Conservation (phyloP, 1,140 invertebrate genomes). For the Lysiphlebus fabarum region DNA sequence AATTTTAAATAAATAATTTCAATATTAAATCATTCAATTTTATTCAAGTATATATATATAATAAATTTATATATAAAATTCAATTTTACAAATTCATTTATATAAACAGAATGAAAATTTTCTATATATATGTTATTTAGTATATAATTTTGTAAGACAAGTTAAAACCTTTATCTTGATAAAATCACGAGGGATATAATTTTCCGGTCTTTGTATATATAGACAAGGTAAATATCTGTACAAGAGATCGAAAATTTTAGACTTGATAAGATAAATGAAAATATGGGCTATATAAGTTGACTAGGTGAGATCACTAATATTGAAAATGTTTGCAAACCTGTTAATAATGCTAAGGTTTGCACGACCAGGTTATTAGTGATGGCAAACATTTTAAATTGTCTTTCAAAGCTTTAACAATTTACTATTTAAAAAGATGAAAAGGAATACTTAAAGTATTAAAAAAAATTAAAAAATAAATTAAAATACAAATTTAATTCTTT, state of each 20-base stretch:
- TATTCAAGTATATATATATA: too few species aligned
- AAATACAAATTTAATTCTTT: too few species aligned
- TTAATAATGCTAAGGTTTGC: constrained; percentile 52
- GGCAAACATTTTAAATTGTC: constrained; percentile 50
- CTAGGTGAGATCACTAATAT: constrained; percentile 45
- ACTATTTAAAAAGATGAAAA: too few species aligned
- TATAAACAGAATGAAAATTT: not conserved
- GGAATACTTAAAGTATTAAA: too few species aligned
- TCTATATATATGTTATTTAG: too few species aligned
- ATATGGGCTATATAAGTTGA: constrained; percentile 24
- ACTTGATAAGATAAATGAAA: constrained; percentile 20
- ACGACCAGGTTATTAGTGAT: constrained; percentile 48
- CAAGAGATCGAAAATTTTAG: constrained; percentile 43
- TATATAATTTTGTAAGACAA: too few species aligned
- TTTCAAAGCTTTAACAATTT: not conserved
- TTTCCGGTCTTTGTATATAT: constrained; percentile 33
- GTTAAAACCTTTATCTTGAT: constrained; percentile 45
- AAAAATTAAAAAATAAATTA: too few species aligned
- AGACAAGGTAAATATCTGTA: constrained; percentile 50
- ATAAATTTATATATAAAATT: not conserved
- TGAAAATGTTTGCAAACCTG: constrained; percentile 49
- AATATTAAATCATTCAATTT: too few species aligned
- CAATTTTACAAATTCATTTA: not conserved
- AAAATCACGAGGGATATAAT: constrained; percentile 43
- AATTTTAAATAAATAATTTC: too few species aligned